Base-by-base conservation (phyloP, 2,888 invertebrate genomes). In the Leptogaster cylindrica region DNA sequence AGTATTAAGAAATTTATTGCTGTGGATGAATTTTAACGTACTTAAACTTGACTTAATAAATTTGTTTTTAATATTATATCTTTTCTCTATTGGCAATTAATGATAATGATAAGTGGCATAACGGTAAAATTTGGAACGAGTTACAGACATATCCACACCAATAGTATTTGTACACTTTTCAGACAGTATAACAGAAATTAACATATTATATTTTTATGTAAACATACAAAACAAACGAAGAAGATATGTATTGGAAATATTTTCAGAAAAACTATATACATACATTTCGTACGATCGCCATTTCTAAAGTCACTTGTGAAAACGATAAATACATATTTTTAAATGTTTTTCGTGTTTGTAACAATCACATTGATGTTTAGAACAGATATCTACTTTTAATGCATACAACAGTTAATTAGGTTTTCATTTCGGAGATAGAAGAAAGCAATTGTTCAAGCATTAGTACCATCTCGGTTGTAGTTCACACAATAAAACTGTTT, bases 161-260 rank as follows among this genome's bases (percentile, higher is more conserved):
- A 28, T 28, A 52, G 52, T 33, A 52, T 33, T 52, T 16, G 20
- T 23, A 12, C 20, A 46, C 20, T 23, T 33, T 52, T 52, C 52
- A 52, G 52, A 33, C 52, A 52, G 33, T 31, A 52, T 14, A 20
- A 28, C 8, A 27, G 12, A 44, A 23, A 23, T 23, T 23, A n/a
- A 46, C 8, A 51, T 33, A 28, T 5, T 4, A 51, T 52, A 52
- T 52, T 52, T 52, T 52, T 52, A 52, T 52, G 52, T 16, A 33
- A 52, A 14, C 52, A 52, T 52, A 52, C 31, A 52, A 16, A 12
- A 18, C 33, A 52, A 10, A 31, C 33, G 33, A 52, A 52, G 10
- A 51, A 31, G 20, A 31, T 16, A 46, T 14, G 33, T 18, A 31
- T 33, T 33, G 18, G 20, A 33, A 33, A 33, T 52, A 31, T 52